These are phyloP conservation scores for Ovis canadensis DNA, from an alignment of 2,113 vertebrate genomes.

Conservation along the genomic window DNA sequence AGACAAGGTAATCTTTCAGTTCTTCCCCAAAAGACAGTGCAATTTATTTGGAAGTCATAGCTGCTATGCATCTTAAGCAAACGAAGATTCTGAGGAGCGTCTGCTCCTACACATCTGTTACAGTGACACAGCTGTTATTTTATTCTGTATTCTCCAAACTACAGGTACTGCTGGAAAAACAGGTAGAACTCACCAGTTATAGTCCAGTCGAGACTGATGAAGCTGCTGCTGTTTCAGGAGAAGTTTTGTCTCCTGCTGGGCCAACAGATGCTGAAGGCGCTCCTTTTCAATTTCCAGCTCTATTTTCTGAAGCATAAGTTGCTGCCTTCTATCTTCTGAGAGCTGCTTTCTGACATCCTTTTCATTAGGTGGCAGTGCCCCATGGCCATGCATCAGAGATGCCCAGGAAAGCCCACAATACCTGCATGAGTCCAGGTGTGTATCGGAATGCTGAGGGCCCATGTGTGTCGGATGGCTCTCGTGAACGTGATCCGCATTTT, in stretches of 20 bases:
- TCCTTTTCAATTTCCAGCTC: conserved; percentile 94
- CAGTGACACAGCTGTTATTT: background rate
- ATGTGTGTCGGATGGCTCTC: background rate
- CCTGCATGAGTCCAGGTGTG: conserved; percentile 50
- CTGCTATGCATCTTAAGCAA: background rate
- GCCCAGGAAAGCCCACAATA: conserved; percentile 23
- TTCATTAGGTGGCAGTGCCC: conserved; percentile 26
- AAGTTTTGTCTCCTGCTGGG: conserved; percentile 89
- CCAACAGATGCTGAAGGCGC: conserved; percentile 86
- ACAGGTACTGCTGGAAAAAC: background rate
- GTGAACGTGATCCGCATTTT: conserved; percentile 14
- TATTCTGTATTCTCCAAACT: background rate
- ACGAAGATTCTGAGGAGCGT: background rate
- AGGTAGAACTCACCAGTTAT: conserved; percentile 80
- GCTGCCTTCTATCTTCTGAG: conserved; percentile 87
- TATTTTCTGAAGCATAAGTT: conserved; percentile 92
- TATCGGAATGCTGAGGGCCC: background rate
- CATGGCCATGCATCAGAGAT: conserved; percentile 15
- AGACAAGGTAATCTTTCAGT: background rate
- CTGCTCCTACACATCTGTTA: background rate
- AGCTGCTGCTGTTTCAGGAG: conserved; percentile 88
- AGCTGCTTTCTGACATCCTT: conserved; percentile 73
- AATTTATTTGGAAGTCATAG: background rate
- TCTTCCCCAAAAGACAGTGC: background rate
- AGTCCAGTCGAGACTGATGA: conserved; percentile 83